These are phyloP conservation scores for Micropterix aruncella DNA, from an alignment of 2,888 invertebrate species.

Conservation along the genomic window DNA sequence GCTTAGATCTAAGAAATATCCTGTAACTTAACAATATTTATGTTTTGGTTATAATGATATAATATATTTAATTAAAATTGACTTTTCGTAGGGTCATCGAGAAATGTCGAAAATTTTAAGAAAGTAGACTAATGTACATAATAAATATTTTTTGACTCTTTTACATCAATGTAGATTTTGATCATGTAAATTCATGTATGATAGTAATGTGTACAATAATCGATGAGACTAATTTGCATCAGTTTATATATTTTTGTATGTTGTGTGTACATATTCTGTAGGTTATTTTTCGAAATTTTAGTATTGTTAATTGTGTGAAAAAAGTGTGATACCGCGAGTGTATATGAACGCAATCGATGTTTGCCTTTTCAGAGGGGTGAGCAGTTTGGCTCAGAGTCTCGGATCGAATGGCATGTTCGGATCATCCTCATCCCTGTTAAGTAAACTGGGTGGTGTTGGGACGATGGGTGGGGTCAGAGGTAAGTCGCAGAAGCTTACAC, in stretches of 20 bases:
- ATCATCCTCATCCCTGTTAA: slow-evolving; percentile 52
- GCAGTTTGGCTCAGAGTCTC: slow-evolving; percentile 41
- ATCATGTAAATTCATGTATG: too few species aligned
- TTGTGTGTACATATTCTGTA: neutral
- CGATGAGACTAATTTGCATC: neutral
- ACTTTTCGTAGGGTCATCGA: too few species aligned
- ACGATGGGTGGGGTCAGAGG: slow-evolving; percentile 29
- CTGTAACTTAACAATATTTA: too few species aligned
- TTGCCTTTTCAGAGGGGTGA: slow-evolving; percentile 34
- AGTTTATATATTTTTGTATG: neutral
- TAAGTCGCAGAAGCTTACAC: too few species aligned
- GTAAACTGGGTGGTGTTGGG: slow-evolving; percentile 37
- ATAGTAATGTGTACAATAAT: neutral
- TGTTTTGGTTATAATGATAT: too few species aligned
- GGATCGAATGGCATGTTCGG: slow-evolving; percentile 64
- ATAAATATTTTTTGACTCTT: too few species aligned
- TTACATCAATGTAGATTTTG: too few species aligned
- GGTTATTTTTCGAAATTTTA: neutral
- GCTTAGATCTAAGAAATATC: too few species aligned
- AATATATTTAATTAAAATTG: too few species aligned
- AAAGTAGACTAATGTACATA: too few species aligned
- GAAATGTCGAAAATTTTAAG: too few species aligned
- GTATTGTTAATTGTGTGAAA: neutral
- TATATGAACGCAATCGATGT: slow-evolving; percentile 9
- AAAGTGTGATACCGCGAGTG: neutral